phyloP scores from a whole-genome alignment of 2,113 vertebrate species.

The Dicrurus megarhynchus region DNA sequence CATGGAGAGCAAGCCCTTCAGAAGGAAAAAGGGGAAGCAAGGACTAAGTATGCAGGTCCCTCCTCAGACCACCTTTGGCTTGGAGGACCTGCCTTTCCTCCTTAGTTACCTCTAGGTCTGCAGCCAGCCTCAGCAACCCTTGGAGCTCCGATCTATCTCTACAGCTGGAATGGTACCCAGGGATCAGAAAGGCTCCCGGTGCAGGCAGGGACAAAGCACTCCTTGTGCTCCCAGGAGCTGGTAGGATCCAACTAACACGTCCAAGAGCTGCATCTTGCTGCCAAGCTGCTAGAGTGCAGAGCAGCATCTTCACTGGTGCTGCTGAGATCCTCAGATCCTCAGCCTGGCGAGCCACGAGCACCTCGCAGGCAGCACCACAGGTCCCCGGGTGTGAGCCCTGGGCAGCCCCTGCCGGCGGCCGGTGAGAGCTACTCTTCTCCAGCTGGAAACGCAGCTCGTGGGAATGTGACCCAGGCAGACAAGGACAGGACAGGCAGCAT shows the following conservation, averaged over 20 bases:
- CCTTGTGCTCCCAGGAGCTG: not conserved
- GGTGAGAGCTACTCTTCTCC: not conserved
- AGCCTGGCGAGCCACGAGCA: fast-evolving
- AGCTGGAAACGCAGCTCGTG: not conserved
- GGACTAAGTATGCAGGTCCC: not conserved
- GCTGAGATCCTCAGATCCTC: not conserved
- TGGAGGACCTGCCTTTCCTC: not conserved
- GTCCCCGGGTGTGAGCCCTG: not conserved
- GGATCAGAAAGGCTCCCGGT: not conserved
- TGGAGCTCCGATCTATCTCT: not conserved
- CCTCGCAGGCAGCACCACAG: fast-evolving
- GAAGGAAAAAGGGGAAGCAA: not conserved
- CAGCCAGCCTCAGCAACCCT: not conserved
- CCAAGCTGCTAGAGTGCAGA: not conserved
- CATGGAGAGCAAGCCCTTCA: not conserved
- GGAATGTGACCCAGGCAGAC: not conserved
- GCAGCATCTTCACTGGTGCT: not conserved
- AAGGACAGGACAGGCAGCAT: not conserved
- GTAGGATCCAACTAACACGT: not conserved
- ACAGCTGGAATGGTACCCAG: not conserved
- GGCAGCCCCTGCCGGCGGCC: not conserved
- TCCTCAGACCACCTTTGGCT: not conserved
- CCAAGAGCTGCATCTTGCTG: not conserved
- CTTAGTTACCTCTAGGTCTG: no score
- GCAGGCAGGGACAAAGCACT: not conserved